Evolutionary conservation across 2,113 vertebrate species (phyloP).

Genomic region (Tetrao urogallus): DNA sequence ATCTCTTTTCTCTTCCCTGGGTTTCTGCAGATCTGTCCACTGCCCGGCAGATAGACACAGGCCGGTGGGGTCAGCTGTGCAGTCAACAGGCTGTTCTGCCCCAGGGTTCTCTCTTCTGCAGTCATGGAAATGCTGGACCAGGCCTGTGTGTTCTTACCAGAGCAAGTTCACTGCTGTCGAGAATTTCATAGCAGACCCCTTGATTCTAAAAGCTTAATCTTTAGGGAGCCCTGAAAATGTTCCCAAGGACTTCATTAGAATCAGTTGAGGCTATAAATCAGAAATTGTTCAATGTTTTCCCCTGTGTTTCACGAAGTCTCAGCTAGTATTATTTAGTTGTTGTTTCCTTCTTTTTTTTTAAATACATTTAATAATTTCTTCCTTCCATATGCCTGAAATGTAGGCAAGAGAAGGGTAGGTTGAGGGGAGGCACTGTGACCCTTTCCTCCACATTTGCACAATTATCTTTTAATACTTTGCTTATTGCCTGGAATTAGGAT

Average conservation of each 20-base stretch:
- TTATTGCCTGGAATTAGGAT: background rate
- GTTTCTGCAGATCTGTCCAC: background rate
- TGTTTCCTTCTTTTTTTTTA: background rate
- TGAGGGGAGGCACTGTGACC: background rate
- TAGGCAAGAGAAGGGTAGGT: background rate
- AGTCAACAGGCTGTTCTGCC: background rate
- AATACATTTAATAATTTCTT: background rate
- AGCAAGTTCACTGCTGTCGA: background rate
- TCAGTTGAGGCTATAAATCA: background rate
- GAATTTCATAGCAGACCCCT: background rate
- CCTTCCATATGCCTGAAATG: background rate
- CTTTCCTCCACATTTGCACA: background rate
- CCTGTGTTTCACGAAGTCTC: background rate
- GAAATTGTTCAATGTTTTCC: background rate
- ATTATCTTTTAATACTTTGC: background rate
- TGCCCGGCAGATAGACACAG: background rate
- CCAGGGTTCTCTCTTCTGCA: background rate
- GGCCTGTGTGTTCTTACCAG: accelerated
- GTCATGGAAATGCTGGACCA: accelerated
- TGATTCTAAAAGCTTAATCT: background rate
- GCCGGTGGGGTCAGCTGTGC: background rate
- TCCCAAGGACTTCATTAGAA: background rate
- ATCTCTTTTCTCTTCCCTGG: accelerated
- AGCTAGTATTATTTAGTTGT: background rate
- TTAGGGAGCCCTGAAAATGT: background rate